Percentiles rank a stretch among this genome's conserved stretches.
These are phyloP conservation scores for Orbicella faveolata DNA, from an alignment of 64 coral and sea anemone species.

Conservation along the genomic window DNA sequence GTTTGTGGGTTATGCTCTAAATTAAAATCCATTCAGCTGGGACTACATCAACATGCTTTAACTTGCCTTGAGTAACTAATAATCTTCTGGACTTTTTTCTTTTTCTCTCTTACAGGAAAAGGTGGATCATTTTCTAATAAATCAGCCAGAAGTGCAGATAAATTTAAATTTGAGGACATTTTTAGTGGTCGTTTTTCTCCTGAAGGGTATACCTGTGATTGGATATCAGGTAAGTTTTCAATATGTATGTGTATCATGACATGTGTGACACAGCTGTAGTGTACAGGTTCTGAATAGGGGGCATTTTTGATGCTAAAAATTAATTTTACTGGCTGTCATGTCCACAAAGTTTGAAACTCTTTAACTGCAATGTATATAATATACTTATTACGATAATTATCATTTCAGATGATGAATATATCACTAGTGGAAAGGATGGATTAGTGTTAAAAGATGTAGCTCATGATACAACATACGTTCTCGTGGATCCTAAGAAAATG, in stretches of 20 bases:
- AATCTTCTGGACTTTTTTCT: not conserved
- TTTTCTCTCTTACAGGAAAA: not conserved
- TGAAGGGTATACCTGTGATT: constrained; percentile 1
- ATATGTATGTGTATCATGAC: too few relatives aligned
- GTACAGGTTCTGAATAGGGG: too few relatives aligned
- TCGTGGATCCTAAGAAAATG: not conserved
- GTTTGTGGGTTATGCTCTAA: too few relatives aligned
- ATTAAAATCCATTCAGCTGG: too few relatives aligned
- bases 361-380: too few relatives aligned
- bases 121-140: not conserved
- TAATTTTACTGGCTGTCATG: too few relatives aligned
- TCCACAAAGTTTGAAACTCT: too few relatives aligned
- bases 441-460: constrained; percentile 7
- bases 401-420: constrained; percentile 18
- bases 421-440: not conserved
- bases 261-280: too few relatives aligned
- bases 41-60: too few relatives aligned
- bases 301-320: too few relatives aligned
- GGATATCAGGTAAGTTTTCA: constrained; percentile 43
- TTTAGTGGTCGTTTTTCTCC: constrained; percentile 35
- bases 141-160: constrained; percentile 16
- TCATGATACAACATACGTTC: not conserved
- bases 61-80: not conserved
- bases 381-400: not conserved
- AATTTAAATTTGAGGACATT: constrained; percentile 46